Evolutionary conservation across 2,113 vertebrate genomes (phyloP), one percentile per base, ranked within the genome.

Genomic region (Dipodomys spectabilis): DNA sequence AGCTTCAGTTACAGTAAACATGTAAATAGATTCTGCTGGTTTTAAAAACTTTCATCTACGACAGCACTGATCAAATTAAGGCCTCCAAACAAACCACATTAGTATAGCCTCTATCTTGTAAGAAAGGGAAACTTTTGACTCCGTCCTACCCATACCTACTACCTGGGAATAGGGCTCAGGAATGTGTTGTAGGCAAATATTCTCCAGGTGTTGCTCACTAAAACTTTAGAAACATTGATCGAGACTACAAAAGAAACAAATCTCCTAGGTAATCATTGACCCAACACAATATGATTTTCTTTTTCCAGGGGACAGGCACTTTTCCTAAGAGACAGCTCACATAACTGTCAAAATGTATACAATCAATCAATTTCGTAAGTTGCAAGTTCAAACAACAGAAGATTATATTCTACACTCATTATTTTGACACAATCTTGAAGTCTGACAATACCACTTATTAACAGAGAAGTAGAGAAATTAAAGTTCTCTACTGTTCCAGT

Each of bases 321-420:
- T 91, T 91, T 73, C 83, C 69, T 89, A 81, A 67, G 23, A 91
- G 35, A 73, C 53, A 71, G 72, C n/a, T 12, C 19, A 92, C 78
- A 57, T 86, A 82, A 89, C 4, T 65, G 45, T 71, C 75, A 81
- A 53, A 13, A 45, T 87, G 90, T 20, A 2, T 53, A 67, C 86
- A 81, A 19, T 49, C 80, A 15, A 1, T 88, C 44, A 79, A 5
- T 77, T 83, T 83, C 39, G 45, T 20, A 44, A n/a, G 30, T 39
- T 85, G 7, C 25, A 45, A 81, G 18, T 57, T 88, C 53, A 57
- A 16, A 84, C 79, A 90, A 78, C 12, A 83, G 5, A 69, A 86
- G 82, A 39, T 82, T 18, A n/a, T 2, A 86, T 67, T 92, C 83
- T 49, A 19, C 0, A 45, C 2, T 64, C 82, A 71, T 44, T 65